A percentile compares a stretch with the other conserved stretches of the same genome.
phyloP scores from a whole-genome alignment of 2,888 invertebrate species.

The Tillus elongatus region DNA sequence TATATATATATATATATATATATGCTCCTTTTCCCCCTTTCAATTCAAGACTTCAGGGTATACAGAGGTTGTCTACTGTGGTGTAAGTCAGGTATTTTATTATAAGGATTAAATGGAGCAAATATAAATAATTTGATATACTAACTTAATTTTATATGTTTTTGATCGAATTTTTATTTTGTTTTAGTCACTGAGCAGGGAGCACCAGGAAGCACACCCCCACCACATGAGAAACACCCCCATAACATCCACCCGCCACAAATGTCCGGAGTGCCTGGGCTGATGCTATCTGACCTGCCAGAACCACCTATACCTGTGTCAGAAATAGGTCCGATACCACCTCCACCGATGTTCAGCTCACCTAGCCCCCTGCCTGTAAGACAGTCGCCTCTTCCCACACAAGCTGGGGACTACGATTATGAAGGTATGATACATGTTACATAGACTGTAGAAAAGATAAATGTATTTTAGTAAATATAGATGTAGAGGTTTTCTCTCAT shows the following conservation, averaged over 20 bases:
- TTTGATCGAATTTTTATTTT: slow-evolving; percentile 6
- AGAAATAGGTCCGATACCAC: slow-evolving; percentile 75
- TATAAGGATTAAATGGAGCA: too few species aligned
- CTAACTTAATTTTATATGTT: neutral
- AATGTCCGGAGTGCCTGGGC: slow-evolving; percentile 34
- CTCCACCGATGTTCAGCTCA: slow-evolving; percentile 93
- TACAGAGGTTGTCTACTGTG: too few species aligned
- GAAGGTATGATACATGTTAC: slow-evolving; percentile 49
- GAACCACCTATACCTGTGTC: slow-evolving; percentile 87
- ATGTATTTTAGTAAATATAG: too few species aligned
- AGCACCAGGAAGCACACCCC: slow-evolving; percentile 40
- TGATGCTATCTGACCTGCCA: slow-evolving; percentile 78
- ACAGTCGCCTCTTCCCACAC: slow-evolving; percentile 31
- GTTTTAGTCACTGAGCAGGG: slow-evolving; percentile 50
- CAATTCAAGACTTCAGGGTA: too few species aligned
- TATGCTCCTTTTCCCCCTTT: too few species aligned
- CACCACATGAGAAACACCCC: slow-evolving; percentile 37
- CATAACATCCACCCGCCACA: slow-evolving; percentile 31
- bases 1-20: too few species aligned
- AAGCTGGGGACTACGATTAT: slow-evolving; percentile 50
- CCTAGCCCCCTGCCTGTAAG: slow-evolving; percentile 63
- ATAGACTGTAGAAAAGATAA: too few species aligned
- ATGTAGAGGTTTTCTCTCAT: too few species aligned
- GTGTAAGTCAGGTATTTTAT: too few species aligned
- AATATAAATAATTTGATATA: too few species aligned